A percentile compares a stretch with the other conserved stretches of the same genome.
These are phyloP conservation scores for Philantomba maxwellii DNA, from an alignment of 2,113 vertebrate species.

Conservation along the genomic window DNA sequence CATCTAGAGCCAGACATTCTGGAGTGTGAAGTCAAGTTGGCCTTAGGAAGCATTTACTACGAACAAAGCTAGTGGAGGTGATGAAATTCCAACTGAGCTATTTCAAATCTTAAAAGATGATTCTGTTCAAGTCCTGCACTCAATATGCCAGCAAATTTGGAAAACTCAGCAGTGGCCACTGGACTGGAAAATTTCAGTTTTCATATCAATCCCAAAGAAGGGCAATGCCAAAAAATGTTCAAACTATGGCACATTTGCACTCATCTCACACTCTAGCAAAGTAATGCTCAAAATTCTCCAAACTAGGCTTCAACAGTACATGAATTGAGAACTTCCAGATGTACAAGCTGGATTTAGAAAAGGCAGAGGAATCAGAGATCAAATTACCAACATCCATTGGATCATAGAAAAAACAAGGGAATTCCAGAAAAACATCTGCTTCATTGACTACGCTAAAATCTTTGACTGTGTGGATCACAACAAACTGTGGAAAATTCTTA, in stretches of 20 bases:
- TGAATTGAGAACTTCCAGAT: neutral
- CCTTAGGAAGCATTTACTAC: neutral
- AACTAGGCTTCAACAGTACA: neutral
- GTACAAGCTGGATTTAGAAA: neutral
- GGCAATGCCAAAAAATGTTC: neutral
- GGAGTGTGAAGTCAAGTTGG: neutral
- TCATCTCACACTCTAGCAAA: neutral
- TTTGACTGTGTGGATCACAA: neutral
- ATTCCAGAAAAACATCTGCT: neutral
- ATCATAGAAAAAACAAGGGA: neutral
- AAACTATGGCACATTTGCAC: neutral
- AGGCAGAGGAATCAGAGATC: neutral
- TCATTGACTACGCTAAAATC: neutral
- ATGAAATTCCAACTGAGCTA: neutral
- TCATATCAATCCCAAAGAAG: neutral
- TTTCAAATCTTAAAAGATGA: neutral
- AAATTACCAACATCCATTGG: neutral
- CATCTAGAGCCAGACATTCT: neutral
- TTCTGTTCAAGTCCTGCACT: neutral
- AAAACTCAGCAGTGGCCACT: neutral
- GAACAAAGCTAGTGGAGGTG: neutral
- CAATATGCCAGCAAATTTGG: neutral
- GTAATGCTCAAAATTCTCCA: neutral
- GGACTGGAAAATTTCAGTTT: neutral
- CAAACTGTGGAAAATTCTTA: neutral